These are phyloP conservation scores for Salarias fasciatus DNA, from an alignment of 2,797 vertebrate genomes.

Conservation along the genomic window DNA sequence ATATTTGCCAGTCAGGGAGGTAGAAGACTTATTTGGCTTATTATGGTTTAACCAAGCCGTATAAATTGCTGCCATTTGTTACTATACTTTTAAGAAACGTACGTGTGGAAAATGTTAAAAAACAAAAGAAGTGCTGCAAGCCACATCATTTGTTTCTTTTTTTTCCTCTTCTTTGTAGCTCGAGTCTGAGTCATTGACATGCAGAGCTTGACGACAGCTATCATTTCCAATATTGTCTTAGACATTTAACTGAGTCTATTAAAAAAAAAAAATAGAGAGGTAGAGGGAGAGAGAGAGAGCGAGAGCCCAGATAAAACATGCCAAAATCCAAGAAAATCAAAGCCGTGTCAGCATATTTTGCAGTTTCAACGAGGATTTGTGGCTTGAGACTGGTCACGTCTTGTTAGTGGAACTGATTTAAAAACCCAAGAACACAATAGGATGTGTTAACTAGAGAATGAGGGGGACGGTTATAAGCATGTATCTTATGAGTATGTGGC, in stretches of 20 bases:
- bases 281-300: constrained; percentile 26
- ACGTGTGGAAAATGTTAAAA: constrained; percentile 21
- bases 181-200: constrained; percentile 42
- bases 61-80: constrained; percentile 1
- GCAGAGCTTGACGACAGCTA: constrained; percentile 47
- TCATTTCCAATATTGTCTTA: constrained; percentile 48
- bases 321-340: constrained; percentile 61
- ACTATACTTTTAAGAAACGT: constrained; percentile 18
- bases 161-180: constrained; percentile 42
- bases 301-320: not conserved
- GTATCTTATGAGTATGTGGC: constrained; percentile 64
- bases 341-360: constrained; percentile 62
- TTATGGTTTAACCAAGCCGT: constrained; percentile 18
- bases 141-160: constrained; percentile 29
- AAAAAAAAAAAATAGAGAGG: constrained; percentile 56
- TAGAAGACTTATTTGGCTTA: constrained; percentile 10
- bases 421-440: constrained; percentile 76
- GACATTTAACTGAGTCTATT: constrained; percentile 43
- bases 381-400: constrained; percentile 53
- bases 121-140: constrained; percentile 16
- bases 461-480: constrained; percentile 65
- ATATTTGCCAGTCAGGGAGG: constrained; percentile 30
- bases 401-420: constrained; percentile 69
- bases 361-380: constrained; percentile 46
- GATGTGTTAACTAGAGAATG: constrained; percentile 69